Conservation (phyloP, 2,113 vertebrate genomes). For the Mastomys coucha region DNA sequence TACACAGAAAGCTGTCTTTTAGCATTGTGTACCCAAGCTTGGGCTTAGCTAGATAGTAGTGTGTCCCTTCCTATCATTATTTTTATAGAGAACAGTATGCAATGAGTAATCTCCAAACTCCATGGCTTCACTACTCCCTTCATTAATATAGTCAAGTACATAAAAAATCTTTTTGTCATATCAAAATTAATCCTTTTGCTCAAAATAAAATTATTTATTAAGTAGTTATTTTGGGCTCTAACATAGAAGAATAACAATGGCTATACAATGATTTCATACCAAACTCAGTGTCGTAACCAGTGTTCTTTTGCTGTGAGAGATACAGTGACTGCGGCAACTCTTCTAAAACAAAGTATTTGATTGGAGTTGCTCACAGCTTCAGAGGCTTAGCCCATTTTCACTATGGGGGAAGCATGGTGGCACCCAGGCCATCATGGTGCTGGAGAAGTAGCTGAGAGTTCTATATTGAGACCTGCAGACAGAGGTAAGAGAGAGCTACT, state of each 20-base stretch:
- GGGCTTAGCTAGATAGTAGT: background rate
- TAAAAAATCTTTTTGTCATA: background rate
- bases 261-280: background rate
- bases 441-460: background rate
- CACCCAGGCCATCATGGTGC: background rate
- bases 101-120: background rate
- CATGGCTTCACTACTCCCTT: background rate
- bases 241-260: background rate
- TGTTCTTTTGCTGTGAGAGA: background rate
- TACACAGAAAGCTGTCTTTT: background rate
- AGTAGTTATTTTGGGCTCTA: background rate
- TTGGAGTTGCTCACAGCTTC: background rate
- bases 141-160: background rate
- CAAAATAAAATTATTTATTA: background rate
- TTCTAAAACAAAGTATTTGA: background rate
- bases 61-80: background rate
- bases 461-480: background rate
- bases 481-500: background rate
- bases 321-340: background rate
- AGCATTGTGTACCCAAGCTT: accelerated
- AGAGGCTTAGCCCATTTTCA: background rate
- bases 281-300: background rate
- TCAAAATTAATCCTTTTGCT: background rate
- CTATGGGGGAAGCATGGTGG: background rate
- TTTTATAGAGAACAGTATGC: background rate